These are phyloP conservation scores for Rhinatrema bivittatum DNA, from an alignment of 2,797 vertebrate genomes.

Conservation along the genomic window DNA sequence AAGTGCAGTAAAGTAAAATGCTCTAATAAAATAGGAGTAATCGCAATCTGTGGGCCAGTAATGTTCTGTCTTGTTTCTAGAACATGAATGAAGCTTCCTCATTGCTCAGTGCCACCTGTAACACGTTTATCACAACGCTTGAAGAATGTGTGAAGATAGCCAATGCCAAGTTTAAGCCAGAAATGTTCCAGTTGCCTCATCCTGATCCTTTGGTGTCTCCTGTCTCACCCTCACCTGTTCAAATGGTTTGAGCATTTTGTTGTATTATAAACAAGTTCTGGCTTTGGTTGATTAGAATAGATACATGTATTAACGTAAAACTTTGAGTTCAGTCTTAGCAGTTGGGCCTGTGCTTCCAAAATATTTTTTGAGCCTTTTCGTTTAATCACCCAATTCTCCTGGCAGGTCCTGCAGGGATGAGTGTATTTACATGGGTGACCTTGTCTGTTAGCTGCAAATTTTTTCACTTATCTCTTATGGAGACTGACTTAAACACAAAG, in stretches of 20 bases:
- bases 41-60: not conserved
- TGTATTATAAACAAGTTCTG: no score
- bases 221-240: slow-evolving; percentile 76
- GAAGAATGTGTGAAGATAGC: slow-evolving; percentile 95
- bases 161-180: slow-evolving; percentile 84
- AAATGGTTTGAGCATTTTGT: slow-evolving; percentile 65
- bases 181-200: slow-evolving; percentile 74
- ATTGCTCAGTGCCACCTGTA: slow-evolving; percentile 89
- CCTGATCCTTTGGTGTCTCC: slow-evolving; percentile 69
- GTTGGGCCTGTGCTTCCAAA: no score
- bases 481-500: no score
- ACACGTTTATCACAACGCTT: slow-evolving; percentile 89
- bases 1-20: no score
- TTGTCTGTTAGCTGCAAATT: no score
- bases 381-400: no score
- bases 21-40: slow-evolving; percentile 5
- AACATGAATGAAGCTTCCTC: slow-evolving; percentile 83
- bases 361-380: no score
- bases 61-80: slow-evolving; percentile 49
- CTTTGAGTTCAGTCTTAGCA: no score
- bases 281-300: no score
- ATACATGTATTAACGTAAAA: not conserved
- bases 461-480: no score
- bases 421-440: no score
- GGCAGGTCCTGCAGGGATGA: no score